These are phyloP conservation scores for Sebastes elongatus DNA, from an alignment of 2,797 vertebrate genomes.

Conservation along the genomic window DNA sequence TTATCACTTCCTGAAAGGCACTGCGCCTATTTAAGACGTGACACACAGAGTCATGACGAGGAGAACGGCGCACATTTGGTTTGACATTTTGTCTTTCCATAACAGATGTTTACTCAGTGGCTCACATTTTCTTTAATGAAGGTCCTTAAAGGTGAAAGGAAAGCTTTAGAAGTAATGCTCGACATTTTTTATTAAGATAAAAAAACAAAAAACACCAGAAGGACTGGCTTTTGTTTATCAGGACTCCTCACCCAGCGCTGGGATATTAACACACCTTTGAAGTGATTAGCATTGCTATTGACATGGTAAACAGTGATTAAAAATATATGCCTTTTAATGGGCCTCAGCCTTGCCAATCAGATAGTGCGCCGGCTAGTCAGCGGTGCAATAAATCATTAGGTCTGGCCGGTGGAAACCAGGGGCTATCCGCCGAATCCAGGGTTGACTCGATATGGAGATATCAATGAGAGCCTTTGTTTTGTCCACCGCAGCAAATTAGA, in stretches of 20 bases:
- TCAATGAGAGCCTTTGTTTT: constrained; percentile 80
- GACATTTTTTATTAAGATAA: constrained; percentile 45
- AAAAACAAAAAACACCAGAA: constrained; percentile 12
- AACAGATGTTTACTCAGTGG: constrained; percentile 72
- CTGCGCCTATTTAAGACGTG: constrained; percentile 61
- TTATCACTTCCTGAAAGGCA: constrained; percentile 68
- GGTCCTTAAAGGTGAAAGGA: constrained; percentile 75
- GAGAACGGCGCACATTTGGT: constrained; percentile 50
- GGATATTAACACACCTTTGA: constrained; percentile 41
- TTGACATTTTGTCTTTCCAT: constrained; percentile 52
- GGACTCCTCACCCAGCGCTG: background rate
- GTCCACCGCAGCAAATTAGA: constrained; percentile 75
- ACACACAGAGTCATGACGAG: constrained; percentile 37
- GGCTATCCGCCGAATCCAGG: constrained; percentile 55
- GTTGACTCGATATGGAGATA: constrained; percentile 73
- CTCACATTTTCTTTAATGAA: constrained; percentile 67
- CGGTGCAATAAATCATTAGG: constrained; percentile 74
- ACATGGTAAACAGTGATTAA: constrained; percentile 80
- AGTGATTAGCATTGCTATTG: constrained; percentile 75
- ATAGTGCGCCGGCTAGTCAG: constrained; percentile 61
- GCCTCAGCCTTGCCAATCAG: constrained; percentile 66
- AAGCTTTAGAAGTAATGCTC: constrained; percentile 47
- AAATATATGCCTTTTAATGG: constrained; percentile 78
- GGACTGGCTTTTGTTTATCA: constrained; percentile 30
- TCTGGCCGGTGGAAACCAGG: constrained; percentile 59